Conservation (phyloP, 2,888 invertebrate genomes). For the Megastigmus dorsalis region DNA sequence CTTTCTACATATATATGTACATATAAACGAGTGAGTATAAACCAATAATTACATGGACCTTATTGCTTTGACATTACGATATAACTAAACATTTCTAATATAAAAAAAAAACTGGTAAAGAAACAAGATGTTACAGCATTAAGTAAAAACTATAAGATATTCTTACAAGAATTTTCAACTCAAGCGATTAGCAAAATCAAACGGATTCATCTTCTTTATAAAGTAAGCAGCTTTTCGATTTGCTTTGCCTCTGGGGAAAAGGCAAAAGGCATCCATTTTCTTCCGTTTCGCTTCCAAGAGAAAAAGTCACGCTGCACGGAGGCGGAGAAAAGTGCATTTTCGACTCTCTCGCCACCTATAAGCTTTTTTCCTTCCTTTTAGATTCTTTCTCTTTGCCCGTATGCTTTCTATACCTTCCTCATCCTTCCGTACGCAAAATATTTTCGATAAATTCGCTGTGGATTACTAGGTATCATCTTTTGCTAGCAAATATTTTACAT, state of each 20-base stretch:
- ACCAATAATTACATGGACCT: too few species aligned
- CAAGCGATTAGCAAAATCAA: neutral
- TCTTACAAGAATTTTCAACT: too few species aligned
- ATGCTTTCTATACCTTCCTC: neutral
- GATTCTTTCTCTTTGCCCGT: neutral
- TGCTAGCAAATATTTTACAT: neutral
- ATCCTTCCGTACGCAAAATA: neutral
- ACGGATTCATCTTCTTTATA: neutral
- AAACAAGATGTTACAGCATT: too few species aligned
- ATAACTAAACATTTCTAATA: too few species aligned
- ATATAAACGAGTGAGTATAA: too few species aligned
- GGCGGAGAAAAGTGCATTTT: slow-evolving; percentile 24
- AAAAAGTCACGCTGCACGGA: neutral
- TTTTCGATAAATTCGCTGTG: neutral
- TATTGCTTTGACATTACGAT: too few species aligned
- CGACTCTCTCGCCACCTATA: neutral
- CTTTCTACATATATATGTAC: too few species aligned
- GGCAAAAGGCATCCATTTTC: slow-evolving; percentile 1
- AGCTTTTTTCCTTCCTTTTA: neutral
- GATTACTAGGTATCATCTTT: neutral
- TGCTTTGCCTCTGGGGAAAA: neutral
- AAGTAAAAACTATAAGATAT: too few species aligned
- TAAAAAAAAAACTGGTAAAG: too few species aligned
- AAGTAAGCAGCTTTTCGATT: neutral
- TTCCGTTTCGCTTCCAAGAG: neutral